Percentiles rank a stretch among this genome's conserved stretches.
phyloP scores from a whole-genome alignment of 1,140 invertebrate genomes.

The Harpegnathos saltator region DNA sequence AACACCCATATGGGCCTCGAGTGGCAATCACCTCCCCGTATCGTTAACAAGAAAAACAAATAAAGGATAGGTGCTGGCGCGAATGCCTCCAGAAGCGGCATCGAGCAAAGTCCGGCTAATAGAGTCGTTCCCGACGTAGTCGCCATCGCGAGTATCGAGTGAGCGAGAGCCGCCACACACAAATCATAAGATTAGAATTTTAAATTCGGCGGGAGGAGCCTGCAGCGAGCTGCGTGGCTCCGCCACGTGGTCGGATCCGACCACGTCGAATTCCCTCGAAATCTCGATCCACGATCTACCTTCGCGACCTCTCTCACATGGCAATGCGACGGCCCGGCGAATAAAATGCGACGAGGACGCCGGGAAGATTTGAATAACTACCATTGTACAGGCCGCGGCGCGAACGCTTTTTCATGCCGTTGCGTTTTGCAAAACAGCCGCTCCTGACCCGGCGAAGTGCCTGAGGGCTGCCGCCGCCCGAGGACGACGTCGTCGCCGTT shows the following conservation, averaged over 20 bases:
- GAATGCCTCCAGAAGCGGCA: slow-evolving; percentile 74
- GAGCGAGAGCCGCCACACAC: slow-evolving; percentile 78
- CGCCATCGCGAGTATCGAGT: slow-evolving; percentile 75
- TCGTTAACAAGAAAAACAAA: slow-evolving; percentile 54
- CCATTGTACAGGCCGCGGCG: slow-evolving; percentile 76
- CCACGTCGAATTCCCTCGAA: slow-evolving; percentile 81
- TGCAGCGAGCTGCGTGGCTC: too few species aligned
- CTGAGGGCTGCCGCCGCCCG: background rate
- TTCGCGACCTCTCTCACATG: slow-evolving; percentile 68
- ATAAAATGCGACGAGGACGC: slow-evolving; percentile 76
- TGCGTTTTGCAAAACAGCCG: slow-evolving; percentile 23
- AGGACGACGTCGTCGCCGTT: too few species aligned
- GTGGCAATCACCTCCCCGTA: background rate
- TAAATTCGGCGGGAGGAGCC: slow-evolving; percentile 79
- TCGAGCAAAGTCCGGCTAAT: slow-evolving; percentile 82
- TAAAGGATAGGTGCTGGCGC: slow-evolving; percentile 21
- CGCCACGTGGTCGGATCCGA: slow-evolving; percentile 76
- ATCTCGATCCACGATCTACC: slow-evolving; percentile 82
- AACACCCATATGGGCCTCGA: background rate
- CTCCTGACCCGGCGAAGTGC: background rate
- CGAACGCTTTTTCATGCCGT: slow-evolving; percentile 1
- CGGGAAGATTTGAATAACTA: slow-evolving; percentile 84
- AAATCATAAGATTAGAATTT: slow-evolving; percentile 86
- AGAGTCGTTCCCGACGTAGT: slow-evolving; percentile 83
- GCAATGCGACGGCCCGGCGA: slow-evolving; percentile 67